Evolutionary conservation across 2,888 invertebrate species (phyloP), one percentile per base, ranked within the genome.

Genomic region (Drosophila anomalata): DNA sequence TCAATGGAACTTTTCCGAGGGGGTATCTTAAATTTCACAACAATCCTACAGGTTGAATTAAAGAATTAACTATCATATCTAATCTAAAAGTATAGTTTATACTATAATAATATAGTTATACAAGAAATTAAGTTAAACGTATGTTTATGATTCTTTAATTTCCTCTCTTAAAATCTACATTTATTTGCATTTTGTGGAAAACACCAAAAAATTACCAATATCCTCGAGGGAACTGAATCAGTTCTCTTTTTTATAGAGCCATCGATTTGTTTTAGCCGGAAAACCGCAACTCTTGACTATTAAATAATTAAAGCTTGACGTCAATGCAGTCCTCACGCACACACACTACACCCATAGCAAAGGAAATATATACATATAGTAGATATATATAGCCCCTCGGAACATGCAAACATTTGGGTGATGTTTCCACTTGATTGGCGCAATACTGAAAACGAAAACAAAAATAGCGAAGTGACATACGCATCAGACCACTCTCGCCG

Each of bases 221-320:
- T 36, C 20, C 17, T 14, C 22, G n/a, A 8, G 36, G 14, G 36
- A 6, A 22, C 46, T 51, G n/a, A 63, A 63, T 60, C 22, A 51
- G 22, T 14, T 46, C 36, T 39, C 36, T 22, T 39, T 60, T 65
- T 52, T 17, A 41, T 46, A 61, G 24, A 48, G 47, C 48, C 58
- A 48, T 65, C 61, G 62, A 65, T 62, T 52, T 46, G 63, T 47
- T 47, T 22, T 44, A 29, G 42, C 61, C 50, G 59, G 20, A 46
- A 56, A 51, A 39, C 36, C 48, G 52, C 46, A 54, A 31, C 50
- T 58, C 47, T 41, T 55, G 47, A 44, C 51, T 61, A 48, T 60
- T 56, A 65, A 74, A 81, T 76, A 76, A 73, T 83, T 76, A 76
- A 73, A 31, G 61, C 51, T 71, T 84, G 84, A 81, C 84, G 80